Evolutionary conservation across 1,140 invertebrate genomes (phyloP).

Genomic region (Zelostemma sp.): DNA sequence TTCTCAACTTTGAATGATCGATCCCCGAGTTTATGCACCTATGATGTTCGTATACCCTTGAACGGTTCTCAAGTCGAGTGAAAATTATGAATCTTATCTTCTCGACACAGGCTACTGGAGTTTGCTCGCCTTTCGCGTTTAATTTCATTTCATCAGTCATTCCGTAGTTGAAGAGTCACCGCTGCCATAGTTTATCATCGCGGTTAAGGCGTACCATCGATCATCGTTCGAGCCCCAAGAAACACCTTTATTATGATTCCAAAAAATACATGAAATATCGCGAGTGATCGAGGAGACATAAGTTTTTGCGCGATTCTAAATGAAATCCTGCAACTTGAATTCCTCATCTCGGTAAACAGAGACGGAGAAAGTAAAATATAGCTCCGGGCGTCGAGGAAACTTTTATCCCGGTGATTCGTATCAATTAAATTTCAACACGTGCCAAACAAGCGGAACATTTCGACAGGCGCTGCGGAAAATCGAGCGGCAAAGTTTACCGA

Average conservation of each 20-base stretch:
- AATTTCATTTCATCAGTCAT: conserved; percentile 52
- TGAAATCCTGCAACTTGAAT: too few species aligned
- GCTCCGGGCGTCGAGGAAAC: too few species aligned
- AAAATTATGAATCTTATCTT: conserved; percentile 48
- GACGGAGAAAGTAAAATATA: too few species aligned
- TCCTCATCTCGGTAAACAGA: too few species aligned
- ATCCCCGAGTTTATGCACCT: conserved; percentile 21
- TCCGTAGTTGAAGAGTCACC: conserved; percentile 1
- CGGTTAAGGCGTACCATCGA: conserved; percentile 39
- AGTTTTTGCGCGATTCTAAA: too few species aligned
- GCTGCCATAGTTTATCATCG: neutral
- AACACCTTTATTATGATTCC: too few species aligned
- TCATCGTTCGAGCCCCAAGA: conserved; percentile 32
- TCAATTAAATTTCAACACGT: conserved; percentile 1
- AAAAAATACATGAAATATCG: too few species aligned
- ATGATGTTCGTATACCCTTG: conserved; percentile 4
- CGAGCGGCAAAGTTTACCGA: conserved; percentile 21
- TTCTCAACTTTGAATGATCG: conserved; percentile 41
- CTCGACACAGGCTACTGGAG: conserved; percentile 30
- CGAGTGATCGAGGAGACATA: too few species aligned
- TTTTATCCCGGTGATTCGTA: conserved; percentile 5
- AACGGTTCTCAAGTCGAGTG: neutral
- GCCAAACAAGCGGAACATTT: neutral
- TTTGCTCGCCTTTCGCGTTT: conserved; percentile 4
- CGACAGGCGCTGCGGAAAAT: conserved; percentile 27